phyloP scores from a whole-genome alignment of 2,113 vertebrate genomes.

The Zootoca vivipara region DNA sequence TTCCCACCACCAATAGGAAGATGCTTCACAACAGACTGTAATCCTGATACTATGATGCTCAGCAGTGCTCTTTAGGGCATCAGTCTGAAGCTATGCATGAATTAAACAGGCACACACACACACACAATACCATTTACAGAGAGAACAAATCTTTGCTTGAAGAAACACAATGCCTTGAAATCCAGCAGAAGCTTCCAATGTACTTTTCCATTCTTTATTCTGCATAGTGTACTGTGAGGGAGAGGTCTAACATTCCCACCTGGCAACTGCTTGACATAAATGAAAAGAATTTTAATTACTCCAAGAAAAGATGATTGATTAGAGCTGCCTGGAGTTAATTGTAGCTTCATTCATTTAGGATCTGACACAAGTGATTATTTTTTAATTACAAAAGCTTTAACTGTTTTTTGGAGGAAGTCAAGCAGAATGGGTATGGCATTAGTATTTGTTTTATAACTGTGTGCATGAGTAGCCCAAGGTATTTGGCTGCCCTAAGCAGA shows the following conservation, averaged over 20 bases:
- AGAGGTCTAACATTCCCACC: constrained; percentile 12
- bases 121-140: neutral
- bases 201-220: neutral
- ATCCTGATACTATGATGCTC: neutral
- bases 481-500: neutral
- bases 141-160: constrained; percentile 2
- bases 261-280: constrained; percentile 44
- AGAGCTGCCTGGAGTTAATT: constrained; percentile 39
- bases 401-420: constrained; percentile 12
- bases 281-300: constrained; percentile 58
- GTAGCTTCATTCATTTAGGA: constrained; percentile 41
- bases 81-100: neutral
- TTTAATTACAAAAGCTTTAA: constrained; percentile 21
- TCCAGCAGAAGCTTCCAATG: constrained; percentile 4
- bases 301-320: constrained; percentile 26
- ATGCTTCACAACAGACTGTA: neutral
- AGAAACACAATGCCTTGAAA: neutral
- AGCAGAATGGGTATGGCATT: neutral
- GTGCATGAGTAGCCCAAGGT: neutral
- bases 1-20: neutral
- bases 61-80: neutral
- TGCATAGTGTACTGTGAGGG: constrained; percentile 13
- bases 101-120: neutral
- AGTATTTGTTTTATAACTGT: neutral
- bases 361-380: constrained; percentile 35